Percentiles rank a stretch among this genome's conserved stretches.
phyloP scores from a whole-genome alignment of 2,113 vertebrate genomes.

The Amphiprion percula region DNA sequence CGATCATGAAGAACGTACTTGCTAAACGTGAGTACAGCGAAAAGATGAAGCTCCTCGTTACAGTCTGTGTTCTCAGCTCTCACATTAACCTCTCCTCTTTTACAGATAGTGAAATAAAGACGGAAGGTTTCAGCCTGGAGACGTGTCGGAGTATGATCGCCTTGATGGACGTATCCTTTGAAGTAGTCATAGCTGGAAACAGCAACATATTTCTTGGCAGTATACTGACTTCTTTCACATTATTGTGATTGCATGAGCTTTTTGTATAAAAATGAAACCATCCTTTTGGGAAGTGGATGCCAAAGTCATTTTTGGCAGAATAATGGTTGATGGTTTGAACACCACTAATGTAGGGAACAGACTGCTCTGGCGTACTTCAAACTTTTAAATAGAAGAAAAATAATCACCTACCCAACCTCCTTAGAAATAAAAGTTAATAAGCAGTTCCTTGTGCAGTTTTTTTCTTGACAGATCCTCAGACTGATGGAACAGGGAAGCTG shows the following conservation, averaged over 20 bases:
- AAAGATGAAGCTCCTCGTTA: not conserved
- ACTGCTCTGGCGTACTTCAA: too few species aligned
- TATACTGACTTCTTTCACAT: too few species aligned
- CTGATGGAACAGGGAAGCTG: conserved; percentile 94
- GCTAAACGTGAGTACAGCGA: conserved; percentile 88
- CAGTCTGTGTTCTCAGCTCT: not conserved
- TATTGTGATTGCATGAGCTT: too few species aligned
- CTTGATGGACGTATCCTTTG: conserved; percentile 97
- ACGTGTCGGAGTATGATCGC: conserved; percentile 99
- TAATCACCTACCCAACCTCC: not conserved
- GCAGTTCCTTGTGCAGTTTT: not conserved
- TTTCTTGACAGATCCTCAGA: conserved; percentile 83
- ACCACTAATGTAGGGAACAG: too few species aligned
- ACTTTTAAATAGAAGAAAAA: too few species aligned
- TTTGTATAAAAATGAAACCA: too few species aligned
- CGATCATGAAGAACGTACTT: conserved; percentile 90
- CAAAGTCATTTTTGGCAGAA: too few species aligned
- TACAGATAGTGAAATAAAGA: conserved; percentile 90
- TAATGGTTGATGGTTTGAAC: too few species aligned
- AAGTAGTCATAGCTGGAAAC: not conserved
- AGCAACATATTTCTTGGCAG: too few species aligned
- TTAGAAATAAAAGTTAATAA: not conserved
- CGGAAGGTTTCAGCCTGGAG: conserved; percentile 93
- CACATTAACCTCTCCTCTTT: not conserved
- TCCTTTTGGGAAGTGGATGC: too few species aligned